Percentiles rank a stretch among this genome's conserved stretches.
Evolutionary conservation across 2,113 vertebrate genomes (phyloP).

Genomic region (Rissa tridactyla): DNA sequence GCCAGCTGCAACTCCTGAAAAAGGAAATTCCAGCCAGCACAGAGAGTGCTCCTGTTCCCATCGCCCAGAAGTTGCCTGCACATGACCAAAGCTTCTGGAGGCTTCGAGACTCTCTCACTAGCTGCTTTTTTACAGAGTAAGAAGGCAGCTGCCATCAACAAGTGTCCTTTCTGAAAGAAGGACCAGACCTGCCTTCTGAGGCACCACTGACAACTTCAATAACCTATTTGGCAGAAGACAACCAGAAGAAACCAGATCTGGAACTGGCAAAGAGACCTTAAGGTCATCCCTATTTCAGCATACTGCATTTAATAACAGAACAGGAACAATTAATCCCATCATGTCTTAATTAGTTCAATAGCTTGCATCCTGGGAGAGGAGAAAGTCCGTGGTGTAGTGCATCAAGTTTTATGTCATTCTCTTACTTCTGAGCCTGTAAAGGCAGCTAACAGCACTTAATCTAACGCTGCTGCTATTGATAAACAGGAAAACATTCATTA

Average conservation of each 20-base stretch:
- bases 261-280: neutral
- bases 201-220: neutral
- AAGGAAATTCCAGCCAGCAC: constrained; percentile 42
- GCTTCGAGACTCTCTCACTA: neutral
- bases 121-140: neutral
- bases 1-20: constrained; percentile 1
- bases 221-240: neutral
- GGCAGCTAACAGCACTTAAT: neutral
- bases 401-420: neutral
- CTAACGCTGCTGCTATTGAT: neutral
- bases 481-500: constrained; percentile 15
- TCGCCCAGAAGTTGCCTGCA: rapidly evolving
- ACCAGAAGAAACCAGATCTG: neutral
- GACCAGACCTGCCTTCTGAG: neutral
- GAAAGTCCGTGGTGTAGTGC: neutral
- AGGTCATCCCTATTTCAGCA: neutral
- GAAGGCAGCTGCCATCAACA: neutral
- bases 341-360: neutral
- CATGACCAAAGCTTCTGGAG: neutral
- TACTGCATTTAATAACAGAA: neutral
- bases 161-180: neutral
- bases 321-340: neutral
- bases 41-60: constrained; percentile 7
- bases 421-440: neutral
- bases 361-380: neutral